Conservation (phyloP, 2,888 invertebrate species). For the Carcina quercana region DNA sequence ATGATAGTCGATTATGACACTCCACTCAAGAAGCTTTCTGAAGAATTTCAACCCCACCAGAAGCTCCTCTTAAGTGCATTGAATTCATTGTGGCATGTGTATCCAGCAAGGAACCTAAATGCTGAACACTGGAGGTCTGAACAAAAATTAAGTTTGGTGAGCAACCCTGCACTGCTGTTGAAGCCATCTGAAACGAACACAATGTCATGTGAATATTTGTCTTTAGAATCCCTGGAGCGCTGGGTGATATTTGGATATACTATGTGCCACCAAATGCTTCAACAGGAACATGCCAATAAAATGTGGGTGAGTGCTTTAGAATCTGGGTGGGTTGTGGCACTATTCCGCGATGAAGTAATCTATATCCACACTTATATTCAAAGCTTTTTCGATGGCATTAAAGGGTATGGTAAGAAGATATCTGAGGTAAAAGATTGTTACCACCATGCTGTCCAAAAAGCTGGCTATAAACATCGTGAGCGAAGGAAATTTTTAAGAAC, state of each 20-base stretch:
- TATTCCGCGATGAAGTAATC: constrained; percentile 98
- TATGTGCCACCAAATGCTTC: constrained; percentile 91
- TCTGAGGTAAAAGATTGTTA: constrained; percentile 98
- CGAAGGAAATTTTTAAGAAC: constrained; percentile 96
- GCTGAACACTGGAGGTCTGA: constrained; percentile 97
- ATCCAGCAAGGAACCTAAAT: constrained; percentile 90
- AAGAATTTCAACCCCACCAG: constrained; percentile 97
- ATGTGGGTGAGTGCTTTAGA: constrained; percentile 95
- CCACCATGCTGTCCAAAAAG: constrained; percentile 91
- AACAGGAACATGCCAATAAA: constrained; percentile 87
- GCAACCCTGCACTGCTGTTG: constrained; percentile 94
- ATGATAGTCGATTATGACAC: constrained; percentile 98
- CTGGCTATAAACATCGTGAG: constrained; percentile 94
- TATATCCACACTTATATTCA: constrained; percentile 96
- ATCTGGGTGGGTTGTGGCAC: constrained; percentile 93
- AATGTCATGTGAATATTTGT: constrained; percentile 98
- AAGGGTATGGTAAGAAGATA: constrained; percentile 93
- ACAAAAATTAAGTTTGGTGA: constrained; percentile 93
- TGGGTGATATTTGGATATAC: constrained; percentile 98
- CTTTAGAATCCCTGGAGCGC: constrained; percentile 94
- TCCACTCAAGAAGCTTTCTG: constrained; percentile 94
- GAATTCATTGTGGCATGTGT: constrained; percentile 90
- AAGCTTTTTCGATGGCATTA: constrained; percentile 94
- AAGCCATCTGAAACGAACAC: constrained; percentile 96
- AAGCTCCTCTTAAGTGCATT: constrained; percentile 90